These are phyloP conservation scores for Eristalis intricaria DNA, from an alignment of 2,888 invertebrate species.

Conservation along the genomic window DNA sequence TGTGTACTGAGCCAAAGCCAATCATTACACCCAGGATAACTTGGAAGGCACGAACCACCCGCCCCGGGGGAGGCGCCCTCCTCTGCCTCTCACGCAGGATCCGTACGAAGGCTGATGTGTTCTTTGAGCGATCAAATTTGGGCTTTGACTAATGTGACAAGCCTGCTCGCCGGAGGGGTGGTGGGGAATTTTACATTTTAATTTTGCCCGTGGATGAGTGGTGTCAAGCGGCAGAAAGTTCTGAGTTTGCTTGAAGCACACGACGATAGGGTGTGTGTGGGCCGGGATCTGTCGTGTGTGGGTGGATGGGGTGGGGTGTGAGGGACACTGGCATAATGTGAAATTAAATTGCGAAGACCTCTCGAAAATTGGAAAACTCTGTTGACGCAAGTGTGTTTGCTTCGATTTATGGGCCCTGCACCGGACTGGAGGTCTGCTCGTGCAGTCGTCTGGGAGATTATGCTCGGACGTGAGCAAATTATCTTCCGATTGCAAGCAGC, in stretches of 20 bases:
- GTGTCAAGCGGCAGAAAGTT: neutral
- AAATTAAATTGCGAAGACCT: neutral
- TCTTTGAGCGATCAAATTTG: conserved; percentile 44
- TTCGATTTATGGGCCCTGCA: neutral
- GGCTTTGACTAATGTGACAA: conserved; percentile 37
- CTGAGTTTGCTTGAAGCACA: neutral
- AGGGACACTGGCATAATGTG: neutral
- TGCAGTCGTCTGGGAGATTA: neutral
- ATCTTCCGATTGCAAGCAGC: no score
- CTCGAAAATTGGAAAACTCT: neutral
- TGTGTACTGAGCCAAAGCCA: conserved; percentile 22
- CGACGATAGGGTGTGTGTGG: neutral
- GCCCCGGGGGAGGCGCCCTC: neutral
- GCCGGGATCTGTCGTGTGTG: neutral
- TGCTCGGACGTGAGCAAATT: neutral
- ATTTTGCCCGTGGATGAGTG: neutral
- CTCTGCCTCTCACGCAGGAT: conserved; percentile 15
- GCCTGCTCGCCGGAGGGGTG: neutral
- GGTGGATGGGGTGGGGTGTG: neutral
- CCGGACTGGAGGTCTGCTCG: neutral
- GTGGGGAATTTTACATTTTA: neutral
- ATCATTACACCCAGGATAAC: conserved; percentile 7
- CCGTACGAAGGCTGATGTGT: conserved; percentile 29
- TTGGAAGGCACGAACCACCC: neutral
- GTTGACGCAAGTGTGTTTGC: neutral